Percentiles rank a stretch among this genome's conserved stretches.
Evolutionary conservation across 2,888 invertebrate species (phyloP).

Genomic region (Dendrolimus houi): DNA sequence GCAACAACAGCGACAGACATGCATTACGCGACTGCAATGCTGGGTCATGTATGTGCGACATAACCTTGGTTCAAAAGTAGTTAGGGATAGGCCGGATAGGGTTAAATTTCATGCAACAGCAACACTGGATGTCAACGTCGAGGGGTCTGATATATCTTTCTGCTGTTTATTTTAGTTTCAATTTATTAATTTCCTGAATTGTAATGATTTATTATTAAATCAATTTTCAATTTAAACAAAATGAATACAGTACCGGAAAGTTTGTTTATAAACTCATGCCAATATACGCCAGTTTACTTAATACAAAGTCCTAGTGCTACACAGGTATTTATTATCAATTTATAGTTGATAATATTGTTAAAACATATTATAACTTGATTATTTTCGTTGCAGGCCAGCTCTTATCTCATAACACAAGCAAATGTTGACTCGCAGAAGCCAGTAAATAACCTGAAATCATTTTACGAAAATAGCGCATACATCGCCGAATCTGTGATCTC

Average conservation of each 20-base stretch:
- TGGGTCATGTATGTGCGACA: no score
- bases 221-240: conserved; percentile 22
- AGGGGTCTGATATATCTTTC: background rate
- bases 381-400: conserved; percentile 39
- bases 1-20: no score
- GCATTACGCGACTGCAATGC: no score
- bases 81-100: no score
- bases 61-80: no score
- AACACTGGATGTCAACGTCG: background rate
- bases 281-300: conserved; percentile 63
- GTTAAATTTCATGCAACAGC: no score
- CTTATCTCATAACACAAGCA: conserved; percentile 47
- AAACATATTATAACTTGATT: conserved; percentile 7
- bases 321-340: conserved; percentile 44
- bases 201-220: conserved; percentile 24
- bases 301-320: conserved; percentile 58
- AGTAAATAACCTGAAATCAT: conserved; percentile 61
- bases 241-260: conserved; percentile 55
- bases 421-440: conserved; percentile 40
- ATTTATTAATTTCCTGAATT: conserved; percentile 16
- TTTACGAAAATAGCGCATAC: conserved; percentile 69
- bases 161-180: conserved; percentile 14
- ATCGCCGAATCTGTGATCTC: conserved; percentile 45
- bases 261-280: conserved; percentile 58
- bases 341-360: conserved; percentile 15